Conservation (phyloP, 37 sponge, comb jelly and placozoan genomes). For the Cladorhizidae sp. region DNA sequence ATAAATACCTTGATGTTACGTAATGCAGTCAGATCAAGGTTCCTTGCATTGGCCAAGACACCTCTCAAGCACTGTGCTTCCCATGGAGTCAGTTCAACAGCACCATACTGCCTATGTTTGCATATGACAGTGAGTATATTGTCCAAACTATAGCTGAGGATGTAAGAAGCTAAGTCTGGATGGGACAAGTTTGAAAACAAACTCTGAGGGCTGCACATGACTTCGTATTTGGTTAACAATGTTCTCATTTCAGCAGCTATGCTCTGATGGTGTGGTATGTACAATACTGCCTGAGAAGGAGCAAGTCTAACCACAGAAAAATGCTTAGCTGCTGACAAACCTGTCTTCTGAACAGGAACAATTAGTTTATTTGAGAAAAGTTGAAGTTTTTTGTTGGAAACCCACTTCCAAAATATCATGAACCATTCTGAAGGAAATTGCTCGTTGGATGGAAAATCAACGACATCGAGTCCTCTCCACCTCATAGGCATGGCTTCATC, state of each 20-base stretch:
- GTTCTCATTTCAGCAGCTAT: not conserved
- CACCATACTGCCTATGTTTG: not conserved
- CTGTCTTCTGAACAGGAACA: conserved; percentile 15
- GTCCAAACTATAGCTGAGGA: not conserved
- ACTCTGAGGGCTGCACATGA: not conserved
- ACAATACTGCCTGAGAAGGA: not conserved
- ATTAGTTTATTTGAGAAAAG: conserved; percentile 8
- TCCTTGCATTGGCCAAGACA: conserved; percentile 7
- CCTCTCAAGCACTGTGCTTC: not conserved
- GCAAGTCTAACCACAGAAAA: not conserved
- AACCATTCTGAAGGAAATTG: conserved; percentile 26
- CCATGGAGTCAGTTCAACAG: conserved; percentile 13
- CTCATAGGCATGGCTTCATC: conserved; percentile 5
- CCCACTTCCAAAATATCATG: conserved; percentile 49
- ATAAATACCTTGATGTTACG: conserved; percentile 10
- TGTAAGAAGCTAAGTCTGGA: not conserved
- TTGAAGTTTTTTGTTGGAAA: not conserved
- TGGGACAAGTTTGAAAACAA: not conserved
- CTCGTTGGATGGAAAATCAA: not conserved
- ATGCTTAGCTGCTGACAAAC: too few species aligned
- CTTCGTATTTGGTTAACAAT: not conserved
- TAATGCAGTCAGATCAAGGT: not conserved
- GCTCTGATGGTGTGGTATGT: not conserved
- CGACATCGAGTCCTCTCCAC: not conserved
- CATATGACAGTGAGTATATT: not conserved